Percentiles rank a stretch among this genome's conserved stretches.
These are phyloP conservation scores for Apodemia duryi DNA, from an alignment of 2,888 invertebrate species.

Conservation along the genomic window DNA sequence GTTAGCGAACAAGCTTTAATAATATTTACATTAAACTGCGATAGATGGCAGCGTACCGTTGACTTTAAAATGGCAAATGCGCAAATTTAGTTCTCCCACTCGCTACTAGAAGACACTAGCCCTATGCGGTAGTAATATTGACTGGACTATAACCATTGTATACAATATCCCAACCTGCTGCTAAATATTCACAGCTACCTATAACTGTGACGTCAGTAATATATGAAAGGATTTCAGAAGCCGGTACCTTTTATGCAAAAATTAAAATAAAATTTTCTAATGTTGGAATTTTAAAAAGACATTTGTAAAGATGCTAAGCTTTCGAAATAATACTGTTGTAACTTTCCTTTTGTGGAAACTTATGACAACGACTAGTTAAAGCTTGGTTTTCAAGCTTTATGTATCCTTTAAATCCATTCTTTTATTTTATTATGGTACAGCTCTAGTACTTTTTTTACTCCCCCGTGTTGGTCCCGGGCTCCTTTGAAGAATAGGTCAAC, in stretches of 20 bases:
- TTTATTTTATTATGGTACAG: too few species aligned
- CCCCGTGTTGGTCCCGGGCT: too few species aligned
- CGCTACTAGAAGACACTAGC: slow-evolving; percentile 36
- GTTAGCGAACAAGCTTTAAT: too few species aligned
- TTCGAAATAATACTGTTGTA: neutral
- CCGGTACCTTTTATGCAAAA: neutral
- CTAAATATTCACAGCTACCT: slow-evolving; percentile 30
- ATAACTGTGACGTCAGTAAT: slow-evolving; percentile 38
- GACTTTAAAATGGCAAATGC: neutral
- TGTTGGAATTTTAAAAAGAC: neutral
- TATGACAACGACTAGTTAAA: neutral
- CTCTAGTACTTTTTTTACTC: too few species aligned
- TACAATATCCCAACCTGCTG: slow-evolving; percentile 34
- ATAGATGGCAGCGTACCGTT: neutral
- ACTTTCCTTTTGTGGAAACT: slow-evolving; percentile 3
- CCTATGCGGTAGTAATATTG: slow-evolving; percentile 46
- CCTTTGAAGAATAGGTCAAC: too few species aligned
- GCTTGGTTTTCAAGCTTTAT: neutral
- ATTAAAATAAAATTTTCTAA: neutral
- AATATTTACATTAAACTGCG: neutral
- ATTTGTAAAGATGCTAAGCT: neutral
- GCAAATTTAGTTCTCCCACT: slow-evolving; percentile 29
- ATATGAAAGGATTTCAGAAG: slow-evolving; percentile 22
- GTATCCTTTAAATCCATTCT: too few species aligned
- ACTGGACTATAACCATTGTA: slow-evolving; percentile 34